Conservation (phyloP, 2,888 invertebrate species). For the Dicranocentrus wangi region DNA sequence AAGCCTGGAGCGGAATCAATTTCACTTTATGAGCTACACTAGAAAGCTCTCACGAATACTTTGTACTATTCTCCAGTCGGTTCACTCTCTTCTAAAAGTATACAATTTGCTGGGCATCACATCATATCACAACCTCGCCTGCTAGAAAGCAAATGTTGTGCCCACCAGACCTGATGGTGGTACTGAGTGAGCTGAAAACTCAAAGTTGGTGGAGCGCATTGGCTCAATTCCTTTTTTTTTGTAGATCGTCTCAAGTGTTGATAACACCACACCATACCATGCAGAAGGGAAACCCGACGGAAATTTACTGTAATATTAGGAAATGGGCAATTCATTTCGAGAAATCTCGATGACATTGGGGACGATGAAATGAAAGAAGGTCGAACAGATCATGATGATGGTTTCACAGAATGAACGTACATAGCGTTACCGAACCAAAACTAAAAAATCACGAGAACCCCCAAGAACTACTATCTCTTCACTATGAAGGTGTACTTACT, state of each 20-base stretch:
- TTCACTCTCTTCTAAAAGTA: conserved; percentile 6
- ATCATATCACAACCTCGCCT: conserved; percentile 35
- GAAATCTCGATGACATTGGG: conserved; percentile 62
- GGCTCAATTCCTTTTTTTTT: background rate
- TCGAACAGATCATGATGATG: conserved; percentile 26
- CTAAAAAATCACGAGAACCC: too few species aligned
- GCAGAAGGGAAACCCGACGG: conserved; percentile 48
- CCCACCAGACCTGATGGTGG: too few species aligned
- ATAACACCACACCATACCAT: conserved; percentile 33
- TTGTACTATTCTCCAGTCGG: conserved; percentile 14
- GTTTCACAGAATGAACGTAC: conserved; percentile 6
- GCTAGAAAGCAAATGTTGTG: background rate
- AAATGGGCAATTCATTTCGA: conserved; percentile 65
- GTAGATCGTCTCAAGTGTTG: too few species aligned
- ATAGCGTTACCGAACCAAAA: too few species aligned
- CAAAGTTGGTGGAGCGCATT: background rate
- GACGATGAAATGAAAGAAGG: conserved; percentile 44
- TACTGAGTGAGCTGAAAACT: too few species aligned
- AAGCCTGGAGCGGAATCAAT: conserved; percentile 62
- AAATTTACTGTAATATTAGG: conserved; percentile 58
- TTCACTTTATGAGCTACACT: conserved; percentile 65
- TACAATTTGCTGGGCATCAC: conserved; percentile 36
- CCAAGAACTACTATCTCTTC: too few species aligned
- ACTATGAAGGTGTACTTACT: too few species aligned
- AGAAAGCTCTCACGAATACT: conserved; percentile 59